Evolutionary conservation across 2,888 invertebrate species (phyloP), one percentile per base, ranked within the genome.

Genomic region (Andricus curvator): DNA sequence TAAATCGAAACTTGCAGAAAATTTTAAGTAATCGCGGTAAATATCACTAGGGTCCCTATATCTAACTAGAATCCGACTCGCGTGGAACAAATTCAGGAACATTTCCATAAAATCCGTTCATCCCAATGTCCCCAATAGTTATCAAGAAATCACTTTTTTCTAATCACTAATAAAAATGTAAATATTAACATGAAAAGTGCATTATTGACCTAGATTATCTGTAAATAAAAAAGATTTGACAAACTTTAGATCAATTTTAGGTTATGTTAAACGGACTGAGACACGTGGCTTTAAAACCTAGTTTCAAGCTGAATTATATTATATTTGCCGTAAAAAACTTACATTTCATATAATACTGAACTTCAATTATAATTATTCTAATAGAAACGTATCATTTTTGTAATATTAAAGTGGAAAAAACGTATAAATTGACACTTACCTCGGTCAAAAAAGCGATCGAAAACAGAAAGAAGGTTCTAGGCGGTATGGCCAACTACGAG

Each of bases 201-300:
- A 17, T 15, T 68, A 20, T 11, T 22, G 11, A 60, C 56, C 11
- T 22, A 60, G 11, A 60, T 9, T 60, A 60, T 4, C 22, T 22
- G 56, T 3, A 70, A 25, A 56, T n/a, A n/a, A 15, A 51, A 25
- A 56, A 56, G 20, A 25, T 51, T 51, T 9, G 48, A 56, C 56
- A 56, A 74, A 74, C 33, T 56, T 70, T 0, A n/a, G 41, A n/a
- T 4, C n/a, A 74, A 29, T 37, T 74, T 56, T 20, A 56, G 74
- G 74, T 74, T 74, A 74, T 74, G 56, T 33, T 56, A 11, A 33
- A 56, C 11, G 13, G 33, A n/a, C 20, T 56, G n/a, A 33, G 37
- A 56, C 74, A 74, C 74, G 74, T 74, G 74, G 48, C 56, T 74
- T 56, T 74, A 13, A 74, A 51, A 56, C 2, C 11, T 13, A 20